A percentile compares a stretch with the other conserved stretches of the same genome.
Evolutionary conservation across 2,888 invertebrate genomes (phyloP).

Genomic region (Patella ulyssiponensis): DNA sequence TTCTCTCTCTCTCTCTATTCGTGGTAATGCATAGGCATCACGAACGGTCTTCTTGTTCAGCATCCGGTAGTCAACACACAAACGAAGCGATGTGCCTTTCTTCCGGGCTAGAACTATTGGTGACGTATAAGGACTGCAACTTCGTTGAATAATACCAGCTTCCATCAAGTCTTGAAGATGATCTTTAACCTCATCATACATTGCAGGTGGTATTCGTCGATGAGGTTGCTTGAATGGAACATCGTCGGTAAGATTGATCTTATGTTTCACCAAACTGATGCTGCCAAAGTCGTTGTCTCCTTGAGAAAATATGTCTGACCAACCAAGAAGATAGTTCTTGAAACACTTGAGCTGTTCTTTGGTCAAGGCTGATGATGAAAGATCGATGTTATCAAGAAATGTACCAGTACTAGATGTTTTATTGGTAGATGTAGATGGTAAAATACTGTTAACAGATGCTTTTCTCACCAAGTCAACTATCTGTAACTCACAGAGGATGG

Average conservation of each 20-base stretch:
- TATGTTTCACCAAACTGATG: neutral
- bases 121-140: too few species aligned
- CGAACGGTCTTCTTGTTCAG: constrained; percentile 19
- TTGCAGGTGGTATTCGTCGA: neutral
- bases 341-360: neutral
- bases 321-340: neutral
- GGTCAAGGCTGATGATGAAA: neutral
- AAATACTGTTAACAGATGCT: neutral
- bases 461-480: neutral
- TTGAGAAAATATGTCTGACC: neutral
- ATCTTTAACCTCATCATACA: neutral
- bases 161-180: neutral
- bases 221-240: neutral
- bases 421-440: too few species aligned
- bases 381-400: neutral
- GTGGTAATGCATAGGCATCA: constrained; percentile 20
- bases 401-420: neutral
- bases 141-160: neutral
- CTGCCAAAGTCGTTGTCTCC: neutral
- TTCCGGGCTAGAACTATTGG: constrained; percentile 22
- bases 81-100: constrained; percentile 8
- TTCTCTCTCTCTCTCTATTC: too few species aligned
- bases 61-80: constrained; percentile 21
- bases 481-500: neutral
- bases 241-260: neutral